Conservation (phyloP, 2,888 invertebrate genomes). For the Phaedon cochleariae region DNA sequence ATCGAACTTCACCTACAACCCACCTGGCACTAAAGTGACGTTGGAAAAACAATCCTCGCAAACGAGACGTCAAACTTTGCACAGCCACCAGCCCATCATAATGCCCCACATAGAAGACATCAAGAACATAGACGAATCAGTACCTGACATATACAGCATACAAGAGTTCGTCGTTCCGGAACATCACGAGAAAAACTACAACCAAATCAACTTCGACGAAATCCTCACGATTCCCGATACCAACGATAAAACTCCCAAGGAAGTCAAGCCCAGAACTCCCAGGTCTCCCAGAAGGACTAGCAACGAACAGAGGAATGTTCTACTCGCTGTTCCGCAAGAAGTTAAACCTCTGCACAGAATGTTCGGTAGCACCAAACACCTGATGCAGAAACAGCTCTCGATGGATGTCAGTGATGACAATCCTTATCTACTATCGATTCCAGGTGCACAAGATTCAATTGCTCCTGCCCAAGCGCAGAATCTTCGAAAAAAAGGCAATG, state of each 20-base stretch:
- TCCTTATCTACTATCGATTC: constrained; percentile 57
- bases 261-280: constrained; percentile 53
- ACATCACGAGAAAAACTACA: constrained; percentile 57
- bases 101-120: constrained; percentile 50
- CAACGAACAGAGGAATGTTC: constrained; percentile 15
- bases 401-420: constrained; percentile 67
- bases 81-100: constrained; percentile 69
- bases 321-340: constrained; percentile 54
- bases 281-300: constrained; percentile 45
- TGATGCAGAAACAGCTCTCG: constrained; percentile 66
- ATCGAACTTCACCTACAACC: constrained; percentile 85
- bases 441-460: too few species aligned
- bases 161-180: constrained; percentile 49
- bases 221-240: constrained; percentile 49
- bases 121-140: constrained; percentile 67
- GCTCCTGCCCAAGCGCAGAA: too few species aligned
- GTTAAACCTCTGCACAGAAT: constrained; percentile 57
- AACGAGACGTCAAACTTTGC: constrained; percentile 58
- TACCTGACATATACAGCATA: constrained; percentile 59
- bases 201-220: constrained; percentile 53
- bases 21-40: constrained; percentile 65
- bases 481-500: constrained; percentile 70
- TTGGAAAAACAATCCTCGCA: constrained; percentile 53
- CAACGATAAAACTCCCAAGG: constrained; percentile 43
- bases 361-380: constrained; percentile 65